A percentile compares a stretch with the other conserved stretches of the same genome.
phyloP scores from a whole-genome alignment of 2,888 invertebrate genomes.

The Agriopis aurantiaria region DNA sequence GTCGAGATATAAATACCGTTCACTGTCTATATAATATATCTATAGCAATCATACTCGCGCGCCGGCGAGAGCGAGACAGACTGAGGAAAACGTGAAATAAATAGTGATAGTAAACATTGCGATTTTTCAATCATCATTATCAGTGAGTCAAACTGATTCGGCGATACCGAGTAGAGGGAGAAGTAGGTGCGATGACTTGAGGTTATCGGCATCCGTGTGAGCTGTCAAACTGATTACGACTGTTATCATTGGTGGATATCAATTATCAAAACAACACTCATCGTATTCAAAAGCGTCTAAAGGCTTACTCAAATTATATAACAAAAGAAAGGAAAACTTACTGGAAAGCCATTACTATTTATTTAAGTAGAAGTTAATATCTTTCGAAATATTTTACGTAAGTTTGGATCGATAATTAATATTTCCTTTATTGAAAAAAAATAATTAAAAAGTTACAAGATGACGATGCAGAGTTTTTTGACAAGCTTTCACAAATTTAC shows the following conservation, averaged over 20 bases:
- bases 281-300: not conserved
- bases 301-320: not conserved
- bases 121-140: conserved; percentile 39
- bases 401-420: no score
- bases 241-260: not conserved
- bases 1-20: conserved; percentile 66
- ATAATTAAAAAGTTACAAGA: not conserved
- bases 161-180: conserved; percentile 7
- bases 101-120: conserved; percentile 71
- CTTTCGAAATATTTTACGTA: no score
- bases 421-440: no score
- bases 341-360: no score
- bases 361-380: no score
- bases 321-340: not conserved
- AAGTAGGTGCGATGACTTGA: not conserved
- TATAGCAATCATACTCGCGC: conserved; percentile 36
- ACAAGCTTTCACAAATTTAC: conserved; percentile 7
- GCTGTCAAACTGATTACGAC: not conserved
- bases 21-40: conserved; percentile 17
- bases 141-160: conserved; percentile 28
- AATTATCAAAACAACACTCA: not conserved
- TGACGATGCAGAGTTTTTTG: not conserved
- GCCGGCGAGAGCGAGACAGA: conserved; percentile 63
- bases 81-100: conserved; percentile 80
- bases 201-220: not conserved